Percentiles rank a stretch among this genome's conserved stretches.
Conservation (phyloP, 2,113 vertebrate genomes). For the Notechis scutatus region DNA sequence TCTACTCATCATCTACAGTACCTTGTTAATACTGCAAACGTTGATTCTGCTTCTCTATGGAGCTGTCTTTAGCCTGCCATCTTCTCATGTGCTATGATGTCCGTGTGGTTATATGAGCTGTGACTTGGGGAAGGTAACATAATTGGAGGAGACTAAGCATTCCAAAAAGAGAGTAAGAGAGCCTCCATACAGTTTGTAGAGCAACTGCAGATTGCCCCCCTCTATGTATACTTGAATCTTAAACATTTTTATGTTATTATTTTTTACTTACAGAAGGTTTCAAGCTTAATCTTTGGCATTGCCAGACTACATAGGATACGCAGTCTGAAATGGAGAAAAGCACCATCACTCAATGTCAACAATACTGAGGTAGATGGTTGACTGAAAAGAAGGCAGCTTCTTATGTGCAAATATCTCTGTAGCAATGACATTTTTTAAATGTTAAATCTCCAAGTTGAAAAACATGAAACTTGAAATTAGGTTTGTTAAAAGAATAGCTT, state of each 20-base stretch:
- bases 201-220: background rate
- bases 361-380: background rate
- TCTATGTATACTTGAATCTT: background rate
- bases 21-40: background rate
- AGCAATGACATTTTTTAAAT: constrained; percentile 35
- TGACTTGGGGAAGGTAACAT: background rate
- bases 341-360: background rate
- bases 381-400: constrained; percentile 6
- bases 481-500: background rate
- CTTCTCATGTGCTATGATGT: background rate
- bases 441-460: background rate
- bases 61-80: background rate
- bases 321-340: background rate
- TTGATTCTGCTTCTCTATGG: background rate
- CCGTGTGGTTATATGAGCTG: background rate
- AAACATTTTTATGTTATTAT: background rate
- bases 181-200: background rate
- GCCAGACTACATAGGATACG: background rate
- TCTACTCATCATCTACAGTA: background rate
- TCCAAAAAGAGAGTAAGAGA: background rate
- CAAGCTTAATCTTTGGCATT: background rate
- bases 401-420: constrained; percentile 43
- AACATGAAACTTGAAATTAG: constrained; percentile 15
- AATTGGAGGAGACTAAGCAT: background rate
- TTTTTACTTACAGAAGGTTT: background rate